Conservation (phyloP, 2,113 vertebrate species). For the Anarrhichthys ocellatus region DNA sequence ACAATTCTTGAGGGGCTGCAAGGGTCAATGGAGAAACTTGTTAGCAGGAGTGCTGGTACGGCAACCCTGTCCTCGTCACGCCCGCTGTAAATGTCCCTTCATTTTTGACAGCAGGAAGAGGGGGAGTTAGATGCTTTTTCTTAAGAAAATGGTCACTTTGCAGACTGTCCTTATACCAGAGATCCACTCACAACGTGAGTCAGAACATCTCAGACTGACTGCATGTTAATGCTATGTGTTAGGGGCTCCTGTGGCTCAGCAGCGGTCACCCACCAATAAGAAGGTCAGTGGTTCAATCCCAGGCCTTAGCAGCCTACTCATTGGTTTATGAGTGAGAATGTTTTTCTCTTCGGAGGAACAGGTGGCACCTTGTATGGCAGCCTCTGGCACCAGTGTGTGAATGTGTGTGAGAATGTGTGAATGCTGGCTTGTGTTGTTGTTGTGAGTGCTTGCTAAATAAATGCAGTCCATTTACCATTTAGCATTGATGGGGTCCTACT, state of each 20-base stretch:
- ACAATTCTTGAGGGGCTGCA: neutral
- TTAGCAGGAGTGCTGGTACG: neutral
- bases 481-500: neutral
- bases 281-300: neutral
- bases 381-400: neutral
- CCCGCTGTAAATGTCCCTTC: neutral
- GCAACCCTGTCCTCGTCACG: neutral
- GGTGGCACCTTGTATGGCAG: no score
- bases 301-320: neutral
- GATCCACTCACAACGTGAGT: neutral
- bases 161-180: neutral
- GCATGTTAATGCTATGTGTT: neutral
- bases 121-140: neutral
- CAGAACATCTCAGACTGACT: neutral
- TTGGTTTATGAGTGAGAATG: no score
- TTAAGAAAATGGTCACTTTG: neutral
- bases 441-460: neutral
- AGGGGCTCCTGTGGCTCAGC: neutral
- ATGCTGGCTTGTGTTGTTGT: neutral
- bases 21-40: neutral
- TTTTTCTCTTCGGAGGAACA: no score
- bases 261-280: neutral
- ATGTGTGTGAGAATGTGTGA: neutral
- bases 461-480: neutral
- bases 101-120: neutral